Evolutionary conservation across 2,113 vertebrate species (phyloP).

Genomic region (Myotis davidii): DNA sequence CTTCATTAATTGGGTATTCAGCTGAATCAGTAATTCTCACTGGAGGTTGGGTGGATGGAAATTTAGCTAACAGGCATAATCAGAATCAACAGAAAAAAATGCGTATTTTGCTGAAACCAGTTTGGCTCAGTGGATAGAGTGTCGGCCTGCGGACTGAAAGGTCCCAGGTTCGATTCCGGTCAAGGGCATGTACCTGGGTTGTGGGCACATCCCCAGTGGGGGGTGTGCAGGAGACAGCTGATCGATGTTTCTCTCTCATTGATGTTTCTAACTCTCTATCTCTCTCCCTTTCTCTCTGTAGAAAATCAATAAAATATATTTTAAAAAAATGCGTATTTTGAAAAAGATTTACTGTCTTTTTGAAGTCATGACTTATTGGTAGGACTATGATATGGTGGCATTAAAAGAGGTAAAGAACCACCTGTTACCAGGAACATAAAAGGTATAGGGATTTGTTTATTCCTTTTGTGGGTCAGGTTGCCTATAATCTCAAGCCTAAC

Average conservation of each 20-base stretch:
- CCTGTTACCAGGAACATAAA: neutral
- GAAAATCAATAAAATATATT: too few relatives aligned
- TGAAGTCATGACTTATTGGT: neutral
- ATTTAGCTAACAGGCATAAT: neutral
- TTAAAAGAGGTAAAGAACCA: neutral
- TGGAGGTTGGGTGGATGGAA: neutral
- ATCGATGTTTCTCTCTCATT: too few relatives aligned
- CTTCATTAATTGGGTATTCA: neutral
- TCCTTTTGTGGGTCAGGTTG: neutral
- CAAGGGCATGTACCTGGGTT: too few relatives aligned
- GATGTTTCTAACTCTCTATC: too few relatives aligned
- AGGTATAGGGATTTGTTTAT: neutral
- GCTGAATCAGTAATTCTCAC: neutral
- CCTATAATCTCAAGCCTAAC: neutral
- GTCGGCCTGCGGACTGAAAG: too few relatives aligned
- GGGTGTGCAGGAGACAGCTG: too few relatives aligned
- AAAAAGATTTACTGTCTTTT: neutral
- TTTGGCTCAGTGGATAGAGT: too few relatives aligned
- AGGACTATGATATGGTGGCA: fast-evolving
- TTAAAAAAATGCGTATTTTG: too few relatives aligned
- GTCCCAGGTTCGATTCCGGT: too few relatives aligned
- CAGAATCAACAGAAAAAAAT: neutral
- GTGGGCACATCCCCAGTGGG: too few relatives aligned
- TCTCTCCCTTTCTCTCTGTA: too few relatives aligned
- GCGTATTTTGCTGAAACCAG: too few relatives aligned